Conservation (phyloP, 2,888 invertebrate species). For the Acanthosepion pharaonis region DNA sequence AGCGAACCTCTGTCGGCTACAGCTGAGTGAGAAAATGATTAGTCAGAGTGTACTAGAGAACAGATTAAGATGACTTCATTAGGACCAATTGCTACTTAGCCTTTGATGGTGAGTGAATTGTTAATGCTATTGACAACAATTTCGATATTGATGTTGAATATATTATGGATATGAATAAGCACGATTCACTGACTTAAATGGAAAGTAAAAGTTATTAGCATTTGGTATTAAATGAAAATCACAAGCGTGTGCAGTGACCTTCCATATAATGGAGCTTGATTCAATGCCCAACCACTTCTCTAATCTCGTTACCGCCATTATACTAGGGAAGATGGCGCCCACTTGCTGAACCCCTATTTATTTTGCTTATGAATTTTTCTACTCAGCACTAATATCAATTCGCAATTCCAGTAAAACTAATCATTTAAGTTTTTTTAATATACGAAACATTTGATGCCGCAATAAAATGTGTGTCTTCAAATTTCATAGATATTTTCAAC, state of each 20-base stretch:
- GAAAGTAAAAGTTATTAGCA: neutral
- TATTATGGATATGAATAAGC: neutral
- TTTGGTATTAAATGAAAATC: neutral
- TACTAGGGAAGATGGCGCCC: no score
- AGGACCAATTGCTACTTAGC: neutral
- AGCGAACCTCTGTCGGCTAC: neutral
- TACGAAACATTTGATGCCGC: no score
- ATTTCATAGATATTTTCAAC: no score
- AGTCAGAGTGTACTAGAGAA: neutral
- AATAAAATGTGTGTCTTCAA: no score
- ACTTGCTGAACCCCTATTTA: no score
- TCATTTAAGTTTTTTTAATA: no score
- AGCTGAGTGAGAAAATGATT: constrained; percentile 33
- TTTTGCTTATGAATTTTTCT: no score
- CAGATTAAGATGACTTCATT: constrained; percentile 14
- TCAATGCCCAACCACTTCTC: neutral
- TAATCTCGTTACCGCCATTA: no score
- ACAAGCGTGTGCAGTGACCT: neutral
- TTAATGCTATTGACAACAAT: neutral
- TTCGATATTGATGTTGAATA: neutral
- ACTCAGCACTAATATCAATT: no score
- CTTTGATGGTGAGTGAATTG: constrained; percentile 33
- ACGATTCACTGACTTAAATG: neutral
- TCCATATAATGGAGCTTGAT: neutral
- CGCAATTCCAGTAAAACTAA: no score